phyloP scores from a whole-genome alignment of 2,797 vertebrate genomes.

The Siniperca undulata region DNA sequence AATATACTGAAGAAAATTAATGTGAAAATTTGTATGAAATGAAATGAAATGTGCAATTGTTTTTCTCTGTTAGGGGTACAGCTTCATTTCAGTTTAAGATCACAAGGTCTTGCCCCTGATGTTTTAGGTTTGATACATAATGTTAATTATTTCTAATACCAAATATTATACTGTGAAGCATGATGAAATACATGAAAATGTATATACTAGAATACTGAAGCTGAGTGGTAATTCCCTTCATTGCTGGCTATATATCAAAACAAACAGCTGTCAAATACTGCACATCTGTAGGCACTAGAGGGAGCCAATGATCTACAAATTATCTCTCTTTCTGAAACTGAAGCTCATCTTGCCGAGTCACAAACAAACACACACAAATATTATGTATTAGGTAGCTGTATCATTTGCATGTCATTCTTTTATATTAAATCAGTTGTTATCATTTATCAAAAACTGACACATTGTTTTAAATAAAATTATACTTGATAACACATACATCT shows the following conservation, averaged over 20 bases:
- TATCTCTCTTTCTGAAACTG: not conserved
- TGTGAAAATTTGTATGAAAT: not conserved
- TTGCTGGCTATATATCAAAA: not conserved
- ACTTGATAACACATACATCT: not conserved
- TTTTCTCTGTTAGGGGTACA: not conserved
- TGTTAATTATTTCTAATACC: not conserved
- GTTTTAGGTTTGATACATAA: not conserved
- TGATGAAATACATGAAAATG: not conserved
- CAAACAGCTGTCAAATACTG: not conserved
- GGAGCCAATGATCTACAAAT: not conserved
- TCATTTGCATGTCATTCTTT: not conserved
- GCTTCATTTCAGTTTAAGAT: not conserved
- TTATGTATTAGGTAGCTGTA: no score
- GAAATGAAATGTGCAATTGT: not conserved
- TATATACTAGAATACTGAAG: not conserved
- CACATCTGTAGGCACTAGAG: slow-evolving; percentile 13
- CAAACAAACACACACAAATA: not conserved
- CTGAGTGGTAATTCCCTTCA: not conserved
- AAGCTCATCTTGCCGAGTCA: not conserved
- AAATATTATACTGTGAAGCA: not conserved
- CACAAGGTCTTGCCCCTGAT: not conserved
- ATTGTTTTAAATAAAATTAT: no score
- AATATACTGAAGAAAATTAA: not conserved
- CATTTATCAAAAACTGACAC: not conserved
- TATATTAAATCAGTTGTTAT: not conserved